phyloP scores from a whole-genome alignment of 2,888 invertebrate species.

The Athalia rosae region DNA sequence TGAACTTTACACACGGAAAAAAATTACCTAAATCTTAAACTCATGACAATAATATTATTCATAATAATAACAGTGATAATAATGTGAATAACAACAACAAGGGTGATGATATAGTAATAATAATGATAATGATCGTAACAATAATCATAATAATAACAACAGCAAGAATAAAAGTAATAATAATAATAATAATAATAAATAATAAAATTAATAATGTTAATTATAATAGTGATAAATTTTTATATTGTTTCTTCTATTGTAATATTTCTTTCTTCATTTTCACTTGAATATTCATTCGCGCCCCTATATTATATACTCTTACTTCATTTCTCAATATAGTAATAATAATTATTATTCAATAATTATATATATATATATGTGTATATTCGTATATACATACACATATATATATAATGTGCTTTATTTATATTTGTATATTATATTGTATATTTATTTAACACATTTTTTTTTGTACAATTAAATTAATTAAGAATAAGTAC shows the following conservation, averaged over 20 bases:
- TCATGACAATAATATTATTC: constrained; percentile 52
- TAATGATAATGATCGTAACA: constrained; percentile 45
- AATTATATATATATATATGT: constrained; percentile 52
- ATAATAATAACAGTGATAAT: constrained; percentile 48
- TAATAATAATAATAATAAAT: constrained; percentile 51
- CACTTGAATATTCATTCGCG: constrained; percentile 34
- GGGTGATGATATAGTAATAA: constrained; percentile 49
- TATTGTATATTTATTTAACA: constrained; percentile 72
- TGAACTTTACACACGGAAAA: constrained; percentile 54
- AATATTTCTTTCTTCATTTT: neutral
- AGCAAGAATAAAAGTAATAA: constrained; percentile 47
- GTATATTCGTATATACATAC: constrained; percentile 56
- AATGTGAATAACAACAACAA: constrained; percentile 25
- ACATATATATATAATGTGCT: constrained; percentile 60
- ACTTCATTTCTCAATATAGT: constrained; percentile 7
- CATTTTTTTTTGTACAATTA: constrained; percentile 73
- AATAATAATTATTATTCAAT: constrained; percentile 53
- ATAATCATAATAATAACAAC: constrained; percentile 24
- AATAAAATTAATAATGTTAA: neutral
- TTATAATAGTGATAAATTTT: constrained; percentile 39
- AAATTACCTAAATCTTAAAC: constrained; percentile 46
- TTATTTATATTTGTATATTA: constrained; percentile 68
- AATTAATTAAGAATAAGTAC: constrained; percentile 75
- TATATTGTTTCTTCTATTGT: constrained; percentile 9
- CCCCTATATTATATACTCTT: constrained; percentile 54